These are phyloP conservation scores for Jacana jacana DNA, from an alignment of 2,113 vertebrate genomes.

Conservation along the genomic window DNA sequence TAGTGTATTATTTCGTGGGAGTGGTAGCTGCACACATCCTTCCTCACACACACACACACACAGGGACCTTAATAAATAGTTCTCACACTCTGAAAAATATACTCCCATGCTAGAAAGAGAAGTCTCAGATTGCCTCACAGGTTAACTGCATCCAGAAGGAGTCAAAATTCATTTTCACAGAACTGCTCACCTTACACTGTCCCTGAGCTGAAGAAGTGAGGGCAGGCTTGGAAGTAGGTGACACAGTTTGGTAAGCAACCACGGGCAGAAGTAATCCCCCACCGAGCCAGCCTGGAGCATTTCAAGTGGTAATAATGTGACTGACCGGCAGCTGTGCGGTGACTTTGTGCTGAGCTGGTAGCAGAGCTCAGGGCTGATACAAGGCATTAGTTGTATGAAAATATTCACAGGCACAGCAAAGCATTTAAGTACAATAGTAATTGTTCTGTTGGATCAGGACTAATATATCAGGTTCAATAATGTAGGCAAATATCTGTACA, in stretches of 20 bases:
- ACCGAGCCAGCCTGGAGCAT: not conserved
- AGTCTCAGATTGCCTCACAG: not conserved
- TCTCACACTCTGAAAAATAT: not conserved
- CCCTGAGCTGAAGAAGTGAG: not conserved
- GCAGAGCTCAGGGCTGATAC: not conserved
- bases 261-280: not conserved
- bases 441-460: not conserved
- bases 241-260: not conserved
- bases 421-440: not conserved
- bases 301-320: not conserved
- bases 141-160: not conserved
- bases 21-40: not conserved
- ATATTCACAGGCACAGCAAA: not conserved
- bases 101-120: not conserved
- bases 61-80: not conserved
- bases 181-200: not conserved
- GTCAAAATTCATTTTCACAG: not conserved
- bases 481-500: not conserved
- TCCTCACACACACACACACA: not conserved
- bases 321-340: not conserved
- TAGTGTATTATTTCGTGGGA: not conserved
- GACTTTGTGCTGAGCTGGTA: not conserved
- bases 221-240: not conserved
- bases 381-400: not conserved
- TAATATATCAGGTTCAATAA: not conserved